Percentiles rank a stretch among this genome's conserved stretches.
Evolutionary conservation across 2,797 vertebrate genomes (phyloP).

Genomic region (Salarias fasciatus): DNA sequence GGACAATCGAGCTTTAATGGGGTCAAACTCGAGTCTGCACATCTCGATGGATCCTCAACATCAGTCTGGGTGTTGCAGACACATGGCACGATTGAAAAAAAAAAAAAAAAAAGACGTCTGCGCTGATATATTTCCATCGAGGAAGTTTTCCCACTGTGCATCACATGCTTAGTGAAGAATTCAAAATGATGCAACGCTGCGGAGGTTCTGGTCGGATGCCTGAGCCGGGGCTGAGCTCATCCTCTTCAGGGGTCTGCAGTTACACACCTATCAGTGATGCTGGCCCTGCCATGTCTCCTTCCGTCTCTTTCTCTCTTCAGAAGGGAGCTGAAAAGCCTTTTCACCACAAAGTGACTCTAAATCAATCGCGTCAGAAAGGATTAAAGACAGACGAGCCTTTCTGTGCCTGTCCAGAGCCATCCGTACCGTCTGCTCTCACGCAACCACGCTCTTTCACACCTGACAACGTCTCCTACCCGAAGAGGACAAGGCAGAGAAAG

Average conservation of each 20-base stretch:
- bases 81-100: background rate
- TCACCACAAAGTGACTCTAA: conserved; percentile 71
- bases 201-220: conserved; percentile 35
- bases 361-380: conserved; percentile 71
- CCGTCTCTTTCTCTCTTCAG: conserved; percentile 14
- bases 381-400: conserved; percentile 70
- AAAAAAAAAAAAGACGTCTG: conserved; percentile 2
- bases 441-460: conserved; percentile 50
- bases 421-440: conserved; percentile 48
- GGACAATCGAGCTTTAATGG: background rate
- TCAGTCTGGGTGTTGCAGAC: background rate
- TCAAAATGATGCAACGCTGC: conserved; percentile 25
- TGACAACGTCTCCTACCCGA: conserved; percentile 46
- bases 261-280: conserved; percentile 45
- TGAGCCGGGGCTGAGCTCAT: conserved; percentile 13
- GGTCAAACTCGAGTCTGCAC: conserved; percentile 4
- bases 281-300: conserved; percentile 19
- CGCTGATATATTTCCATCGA: conserved; percentile 14
- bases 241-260: conserved; percentile 39
- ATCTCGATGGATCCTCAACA: background rate
- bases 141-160: conserved; percentile 17
- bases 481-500: conserved; percentile 27
- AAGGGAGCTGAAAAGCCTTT: conserved; percentile 61
- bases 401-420: conserved; percentile 59
- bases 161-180: conserved; percentile 51